Conservation (phyloP, 2,797 vertebrate genomes). For the Toxotes lorentzi region DNA sequence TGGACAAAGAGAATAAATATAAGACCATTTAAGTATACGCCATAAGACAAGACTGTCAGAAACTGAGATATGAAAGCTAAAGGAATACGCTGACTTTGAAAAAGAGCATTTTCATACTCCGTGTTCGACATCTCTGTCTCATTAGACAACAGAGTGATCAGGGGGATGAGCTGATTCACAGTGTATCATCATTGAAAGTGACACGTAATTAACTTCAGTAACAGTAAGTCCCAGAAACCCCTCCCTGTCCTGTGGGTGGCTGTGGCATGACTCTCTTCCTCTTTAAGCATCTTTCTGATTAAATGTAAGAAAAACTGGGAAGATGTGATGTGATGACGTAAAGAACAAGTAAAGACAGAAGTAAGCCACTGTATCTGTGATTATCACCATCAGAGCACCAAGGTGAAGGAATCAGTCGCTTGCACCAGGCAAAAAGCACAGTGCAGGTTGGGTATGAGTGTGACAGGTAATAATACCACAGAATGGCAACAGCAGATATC, state of each 20-base stretch:
- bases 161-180: constrained; percentile 39
- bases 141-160: constrained; percentile 27
- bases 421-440: constrained; percentile 11
- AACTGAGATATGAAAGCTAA: not conserved
- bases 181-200: constrained; percentile 57
- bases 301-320: not conserved
- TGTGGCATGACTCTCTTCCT: not conserved
- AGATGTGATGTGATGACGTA: not conserved
- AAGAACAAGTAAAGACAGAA: not conserved
- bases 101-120: not conserved
- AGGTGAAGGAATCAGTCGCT: constrained; percentile 13
- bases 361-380: not conserved
- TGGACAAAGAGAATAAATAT: constrained; percentile 31
- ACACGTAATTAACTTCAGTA: constrained; percentile 67
- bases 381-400: not conserved
- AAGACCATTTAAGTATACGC: not conserved
- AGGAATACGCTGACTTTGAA: constrained; percentile 9
- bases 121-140: not conserved
- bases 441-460: constrained; percentile 5
- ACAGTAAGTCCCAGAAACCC: constrained; percentile 41
- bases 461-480: constrained; percentile 22
- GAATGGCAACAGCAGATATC: constrained; percentile 23
- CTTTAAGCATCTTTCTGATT: constrained; percentile 1
- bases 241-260: constrained; percentile 21
- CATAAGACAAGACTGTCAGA: not conserved